These are phyloP conservation scores for Agraylea sexmaculata DNA, from an alignment of 1,140 invertebrate genomes.

Conservation along the genomic window DNA sequence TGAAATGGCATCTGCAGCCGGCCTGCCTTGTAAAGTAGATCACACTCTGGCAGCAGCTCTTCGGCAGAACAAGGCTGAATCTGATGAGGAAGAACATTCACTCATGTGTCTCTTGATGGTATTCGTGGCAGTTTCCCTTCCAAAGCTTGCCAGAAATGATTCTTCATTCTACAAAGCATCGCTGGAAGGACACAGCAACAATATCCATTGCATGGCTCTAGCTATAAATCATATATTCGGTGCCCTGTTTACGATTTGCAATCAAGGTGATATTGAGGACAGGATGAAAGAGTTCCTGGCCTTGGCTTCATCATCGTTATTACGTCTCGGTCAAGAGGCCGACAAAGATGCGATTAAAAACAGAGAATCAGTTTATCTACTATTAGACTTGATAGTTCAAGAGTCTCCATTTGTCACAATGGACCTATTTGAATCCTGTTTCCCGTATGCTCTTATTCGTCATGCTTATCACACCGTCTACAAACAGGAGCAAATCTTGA, in stretches of 20 bases:
- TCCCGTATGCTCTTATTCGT: conserved; percentile 90
- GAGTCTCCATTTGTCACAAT: conserved; percentile 96
- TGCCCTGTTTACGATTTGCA: conserved; percentile 91
- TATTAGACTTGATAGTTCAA: conserved; percentile 93
- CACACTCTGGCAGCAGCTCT: conserved; percentile 84
- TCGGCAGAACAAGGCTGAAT: conserved; percentile 74
- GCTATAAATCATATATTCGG: conserved; percentile 96
- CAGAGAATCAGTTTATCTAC: conserved; percentile 89
- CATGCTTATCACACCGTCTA: conserved; percentile 95
- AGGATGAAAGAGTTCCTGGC: conserved; percentile 98
- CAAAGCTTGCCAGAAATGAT: conserved; percentile 86
- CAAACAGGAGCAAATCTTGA: conserved; percentile 65
- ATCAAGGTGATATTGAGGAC: conserved; percentile 90
- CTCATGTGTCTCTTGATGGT: conserved; percentile 95
- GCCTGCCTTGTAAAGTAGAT: conserved; percentile 86
- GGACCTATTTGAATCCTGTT: conserved; percentile 96
- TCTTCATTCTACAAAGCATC: conserved; percentile 82
- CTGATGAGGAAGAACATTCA: conserved; percentile 81
- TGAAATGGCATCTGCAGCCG: conserved; percentile 95
- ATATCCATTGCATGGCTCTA: conserved; percentile 93
- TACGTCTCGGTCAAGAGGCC: conserved; percentile 87
- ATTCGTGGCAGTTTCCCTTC: conserved; percentile 95
- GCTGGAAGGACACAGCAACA: conserved; percentile 92
- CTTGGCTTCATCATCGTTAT: conserved; percentile 85
- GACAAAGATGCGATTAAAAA: conserved; percentile 91